phyloP scores from a whole-genome alignment of 35 echinoderm and acorn worm species.

The Acanthaster planci region DNA sequence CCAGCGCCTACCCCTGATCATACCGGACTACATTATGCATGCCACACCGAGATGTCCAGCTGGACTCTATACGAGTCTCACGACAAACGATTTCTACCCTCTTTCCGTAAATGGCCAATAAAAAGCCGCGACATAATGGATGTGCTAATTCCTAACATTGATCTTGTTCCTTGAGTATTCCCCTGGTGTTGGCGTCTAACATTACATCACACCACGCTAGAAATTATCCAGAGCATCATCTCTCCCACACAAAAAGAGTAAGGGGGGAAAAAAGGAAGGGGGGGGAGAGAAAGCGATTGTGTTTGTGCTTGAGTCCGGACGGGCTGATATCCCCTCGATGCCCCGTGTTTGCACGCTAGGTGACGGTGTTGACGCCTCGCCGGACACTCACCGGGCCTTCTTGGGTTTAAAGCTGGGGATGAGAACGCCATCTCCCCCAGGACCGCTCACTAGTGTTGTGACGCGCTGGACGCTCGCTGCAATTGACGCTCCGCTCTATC shows the following conservation, averaged over 20 bases:
- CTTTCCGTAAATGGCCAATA: constrained; percentile 9
- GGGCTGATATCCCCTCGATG: constrained; percentile 13
- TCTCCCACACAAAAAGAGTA: no score
- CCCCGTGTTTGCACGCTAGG: constrained; percentile 23
- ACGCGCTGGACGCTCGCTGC: constrained; percentile 26
- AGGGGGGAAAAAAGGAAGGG: no score
- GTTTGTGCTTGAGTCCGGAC: background rate
- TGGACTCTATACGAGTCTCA: background rate
- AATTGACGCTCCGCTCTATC: constrained; percentile 18
- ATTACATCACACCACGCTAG: constrained; percentile 14
- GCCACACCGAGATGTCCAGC: background rate
- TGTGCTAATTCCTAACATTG: constrained; percentile 29
- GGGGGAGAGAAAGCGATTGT: background rate
- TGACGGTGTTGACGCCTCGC: constrained; percentile 18
- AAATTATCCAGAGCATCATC: background rate
- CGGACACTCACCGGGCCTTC: constrained; percentile 1
- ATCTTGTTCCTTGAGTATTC: constrained; percentile 7
- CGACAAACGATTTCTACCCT: constrained; percentile 1
- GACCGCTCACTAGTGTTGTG: constrained; percentile 25
- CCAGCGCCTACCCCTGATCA: no score
- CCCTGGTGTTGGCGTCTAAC: constrained; percentile 10
- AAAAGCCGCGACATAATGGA: background rate
- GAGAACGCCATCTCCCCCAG: constrained; percentile 5
- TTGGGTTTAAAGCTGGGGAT: constrained; percentile 1
- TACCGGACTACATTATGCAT: background rate